phyloP scores from a whole-genome alignment of 2,888 invertebrate species.

The Oxystoma pomonae region DNA sequence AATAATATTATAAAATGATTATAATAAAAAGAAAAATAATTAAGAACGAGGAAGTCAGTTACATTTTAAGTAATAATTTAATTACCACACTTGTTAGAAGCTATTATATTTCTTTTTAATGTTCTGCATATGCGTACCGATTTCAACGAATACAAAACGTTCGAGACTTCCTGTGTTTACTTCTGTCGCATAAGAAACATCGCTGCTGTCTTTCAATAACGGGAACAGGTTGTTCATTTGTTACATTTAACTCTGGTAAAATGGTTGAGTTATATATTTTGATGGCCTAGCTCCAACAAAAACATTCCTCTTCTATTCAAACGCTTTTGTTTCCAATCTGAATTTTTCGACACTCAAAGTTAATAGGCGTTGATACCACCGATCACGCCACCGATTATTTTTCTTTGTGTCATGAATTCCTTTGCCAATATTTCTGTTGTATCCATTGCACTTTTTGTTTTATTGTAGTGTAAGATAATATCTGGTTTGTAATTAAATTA shows the following conservation, averaged over 20 bases:
- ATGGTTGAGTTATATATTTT: too few species aligned
- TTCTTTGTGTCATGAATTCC: constrained; percentile 20
- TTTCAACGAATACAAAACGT: neutral
- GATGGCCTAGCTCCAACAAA: constrained; percentile 22
- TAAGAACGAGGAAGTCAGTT: too few species aligned
- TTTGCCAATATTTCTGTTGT: constrained; percentile 24
- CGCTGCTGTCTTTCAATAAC: constrained; percentile 17
- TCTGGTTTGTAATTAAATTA: constrained; percentile 23
- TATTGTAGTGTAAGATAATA: constrained; percentile 27
- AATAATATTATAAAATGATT: too few species aligned
- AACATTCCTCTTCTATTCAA: constrained; percentile 21
- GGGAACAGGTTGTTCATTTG: constrained; percentile 16
- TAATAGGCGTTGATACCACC: too few species aligned
- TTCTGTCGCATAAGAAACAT: too few species aligned
- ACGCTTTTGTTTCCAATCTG: constrained; percentile 13
- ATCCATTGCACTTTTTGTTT: constrained; percentile 27
- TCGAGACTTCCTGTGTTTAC: constrained; percentile 1
- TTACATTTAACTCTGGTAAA: constrained; percentile 16
- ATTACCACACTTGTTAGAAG: neutral
- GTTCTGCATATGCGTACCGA: neutral
- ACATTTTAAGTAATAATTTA: too few species aligned
- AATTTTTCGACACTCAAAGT: constrained; percentile 19
- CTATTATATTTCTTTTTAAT: neutral
- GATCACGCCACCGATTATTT: constrained; percentile 25
- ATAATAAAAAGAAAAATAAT: too few species aligned